Conservation (phyloP, 1,140 invertebrate genomes). For the Globodera rostochiensis region DNA sequence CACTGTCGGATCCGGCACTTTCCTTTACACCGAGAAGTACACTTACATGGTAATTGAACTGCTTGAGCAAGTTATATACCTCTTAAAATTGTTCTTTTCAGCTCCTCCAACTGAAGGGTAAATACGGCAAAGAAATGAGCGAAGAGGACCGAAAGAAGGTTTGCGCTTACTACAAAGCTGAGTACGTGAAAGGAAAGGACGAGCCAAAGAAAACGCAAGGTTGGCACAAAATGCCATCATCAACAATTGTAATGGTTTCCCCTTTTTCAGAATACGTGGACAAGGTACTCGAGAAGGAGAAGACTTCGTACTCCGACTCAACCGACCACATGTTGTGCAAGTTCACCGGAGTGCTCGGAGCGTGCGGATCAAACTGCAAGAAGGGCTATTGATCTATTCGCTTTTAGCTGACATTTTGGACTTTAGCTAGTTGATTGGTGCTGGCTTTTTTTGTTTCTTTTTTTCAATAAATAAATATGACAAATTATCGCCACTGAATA, state of each 20-base stretch:
- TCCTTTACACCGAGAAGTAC: not conserved
- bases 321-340: not conserved
- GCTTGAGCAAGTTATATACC: not conserved
- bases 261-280: not conserved
- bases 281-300: not conserved
- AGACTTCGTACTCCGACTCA: not conserved
- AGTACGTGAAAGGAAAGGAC: not conserved
- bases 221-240: not conserved
- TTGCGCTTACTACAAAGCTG: not conserved
- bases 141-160: not conserved
- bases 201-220: not conserved
- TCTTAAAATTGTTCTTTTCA: not conserved
- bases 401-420: not conserved
- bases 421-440: not conserved
- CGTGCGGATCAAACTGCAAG: not conserved
- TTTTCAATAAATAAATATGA: conserved; percentile 8
- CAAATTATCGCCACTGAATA: too few relatives aligned
- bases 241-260: not conserved
- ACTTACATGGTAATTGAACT: not conserved
- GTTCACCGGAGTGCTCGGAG: conserved; percentile 4
- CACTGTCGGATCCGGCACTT: not conserved
- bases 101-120: not conserved
- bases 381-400: not conserved
- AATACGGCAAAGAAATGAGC: not conserved
- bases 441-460: not conserved